phyloP scores from a whole-genome alignment of 2,888 invertebrate species.

The Sesia bembeciformis region DNA sequence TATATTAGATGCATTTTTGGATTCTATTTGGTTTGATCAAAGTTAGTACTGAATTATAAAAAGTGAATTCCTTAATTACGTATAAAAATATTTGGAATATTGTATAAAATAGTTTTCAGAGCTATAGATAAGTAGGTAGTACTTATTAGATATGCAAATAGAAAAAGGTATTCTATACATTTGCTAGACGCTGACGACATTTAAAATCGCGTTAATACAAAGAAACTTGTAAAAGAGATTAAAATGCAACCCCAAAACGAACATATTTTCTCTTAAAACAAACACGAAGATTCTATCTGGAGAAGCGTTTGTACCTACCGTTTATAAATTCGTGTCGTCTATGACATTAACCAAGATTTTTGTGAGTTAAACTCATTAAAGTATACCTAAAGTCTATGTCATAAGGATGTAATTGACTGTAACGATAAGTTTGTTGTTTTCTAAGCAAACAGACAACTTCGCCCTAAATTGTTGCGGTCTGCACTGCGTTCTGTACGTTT shows the following conservation, averaged over 20 bases:
- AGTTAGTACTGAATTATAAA: too few species aligned
- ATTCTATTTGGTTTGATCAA: too few species aligned
- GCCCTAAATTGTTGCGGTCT: constrained; percentile 50
- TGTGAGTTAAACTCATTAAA: not conserved
- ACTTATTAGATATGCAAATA: too few species aligned
- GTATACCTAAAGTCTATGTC: not conserved
- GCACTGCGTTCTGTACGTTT: constrained; percentile 27
- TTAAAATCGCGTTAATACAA: too few species aligned
- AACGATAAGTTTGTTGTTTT: constrained; percentile 30
- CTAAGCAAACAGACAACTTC: constrained; percentile 37
- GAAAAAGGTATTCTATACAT: too few species aligned
- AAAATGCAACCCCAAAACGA: not conserved
- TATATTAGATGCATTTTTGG: too few species aligned
- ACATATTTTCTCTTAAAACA: constrained; percentile 17
- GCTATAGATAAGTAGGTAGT: too few species aligned
- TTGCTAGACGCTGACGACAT: too few species aligned
- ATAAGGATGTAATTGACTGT: constrained; percentile 6
- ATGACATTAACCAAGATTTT: constrained; percentile 13
- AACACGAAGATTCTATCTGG: constrained; percentile 32
- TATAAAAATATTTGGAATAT: too few species aligned
- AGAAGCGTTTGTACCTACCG: constrained; percentile 26
- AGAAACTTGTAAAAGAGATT: too few species aligned
- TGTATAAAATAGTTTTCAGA: too few species aligned
- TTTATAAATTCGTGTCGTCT: constrained; percentile 42
- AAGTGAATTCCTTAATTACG: too few species aligned